Evolutionary conservation across 1,140 invertebrate genomes (phyloP), one percentile per base, ranked within the genome.

Genomic region (Drosophila subobscura): DNA sequence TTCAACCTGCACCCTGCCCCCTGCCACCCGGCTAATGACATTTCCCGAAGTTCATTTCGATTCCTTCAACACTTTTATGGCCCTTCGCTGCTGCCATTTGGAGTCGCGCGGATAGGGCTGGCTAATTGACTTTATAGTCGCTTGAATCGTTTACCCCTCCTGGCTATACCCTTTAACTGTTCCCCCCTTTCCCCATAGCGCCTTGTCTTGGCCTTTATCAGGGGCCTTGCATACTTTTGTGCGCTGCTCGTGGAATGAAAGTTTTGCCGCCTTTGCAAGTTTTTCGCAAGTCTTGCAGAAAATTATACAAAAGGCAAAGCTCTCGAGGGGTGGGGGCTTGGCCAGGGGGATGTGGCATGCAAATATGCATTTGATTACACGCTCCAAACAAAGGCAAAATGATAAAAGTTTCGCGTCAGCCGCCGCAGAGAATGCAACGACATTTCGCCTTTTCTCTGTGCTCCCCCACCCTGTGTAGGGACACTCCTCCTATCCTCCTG

Each of bases 341-440:
- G 63, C 47, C 7, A 0, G 29, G 7, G 29, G 33, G 10, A 12
- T 37, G 55, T 75, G 72, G 83, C 83, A 86, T 89, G 83, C 84
- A 88, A 88, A 88, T 88, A 88, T 88, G 79, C 84, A 88, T 88
- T 88, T 88, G 83, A 88, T 88, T 88, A 88, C 79, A 89, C 72
- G 78, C 78, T 72, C 74, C 84, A 86, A 86, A 83, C 83, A 86
- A 88, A 88, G 65, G 83, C 78, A 89, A 73, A 73, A 88, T 86
- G 83, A 76, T 63, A 75, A 86, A 86, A 85, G 72, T 85, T 85
- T 50, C 46, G 68, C 52, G 41, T 58, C 63, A 53, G 73, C 72
- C 54, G 66, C 77, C 59, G 72, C 73, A 65, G 65, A 78, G 72
- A 68, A 41, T 56, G 80, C 72, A 85, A 55, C 76, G 77, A 86